Base-by-base conservation (phyloP, 2,888 invertebrate species). In the Hyppa rectilinea region DNA sequence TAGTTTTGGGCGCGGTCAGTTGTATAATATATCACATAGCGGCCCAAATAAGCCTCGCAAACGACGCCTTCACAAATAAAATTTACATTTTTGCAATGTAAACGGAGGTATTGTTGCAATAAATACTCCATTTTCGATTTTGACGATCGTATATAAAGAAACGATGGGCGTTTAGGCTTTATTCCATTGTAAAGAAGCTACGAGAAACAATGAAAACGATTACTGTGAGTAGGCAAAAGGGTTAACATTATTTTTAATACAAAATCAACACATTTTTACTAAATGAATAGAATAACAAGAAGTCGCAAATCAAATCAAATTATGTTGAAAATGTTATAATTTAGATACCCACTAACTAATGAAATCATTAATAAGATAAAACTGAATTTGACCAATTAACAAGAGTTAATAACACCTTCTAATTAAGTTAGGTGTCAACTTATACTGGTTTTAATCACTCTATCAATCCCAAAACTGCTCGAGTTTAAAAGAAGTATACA, bases 41-140 rank as follows among this genome's bases (percentile, higher is more conserved):
- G 84, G 81, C 81, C 95, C 93, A 92, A 92, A 94, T 92, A 93
- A 86, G 93, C 85, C 80, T 73, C 80, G 80, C 85, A 90, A 94
- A 94, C 92, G 92, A 88, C 92, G 92, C 83, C 87, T 86, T 88
- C 90, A 92, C 91, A 90, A 91, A 91, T 90, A 89, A 94, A 94
- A 95, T 95, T 95, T 86, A 90, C 93, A 94, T 95, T 94, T 93
- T 92, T 90, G 88, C 90, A 88, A 92, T 89, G 90, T 88, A 87
- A 87, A 89, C 84, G 83, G 84, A 89, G 87, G 87, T 88, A 88
- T 93, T 92, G 88, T 90, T 91, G 92, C 88, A 92, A 92, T 94
- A 92, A 92, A 93, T 94, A 92, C 90, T 92, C 93, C 91, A 93
- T 92, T 92, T 94, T 90, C 76, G 93, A 90, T 86, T 89, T 92